These are phyloP conservation scores for Aradophagus sp. DNA, from an alignment of 1,140 invertebrate species.

Conservation along the genomic window DNA sequence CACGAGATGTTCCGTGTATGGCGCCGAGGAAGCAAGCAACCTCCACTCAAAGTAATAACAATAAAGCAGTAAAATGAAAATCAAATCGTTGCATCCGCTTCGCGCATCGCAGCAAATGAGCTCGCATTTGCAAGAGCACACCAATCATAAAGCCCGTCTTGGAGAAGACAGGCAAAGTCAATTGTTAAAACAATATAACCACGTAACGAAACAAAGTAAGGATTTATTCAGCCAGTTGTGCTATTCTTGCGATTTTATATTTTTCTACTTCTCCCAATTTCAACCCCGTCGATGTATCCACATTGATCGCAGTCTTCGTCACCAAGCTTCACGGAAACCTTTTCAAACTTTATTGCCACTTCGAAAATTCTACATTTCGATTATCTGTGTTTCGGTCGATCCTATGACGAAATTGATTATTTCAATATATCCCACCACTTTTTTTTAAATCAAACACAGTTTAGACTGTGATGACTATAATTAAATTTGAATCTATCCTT, in stretches of 20 bases:
- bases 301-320: conserved; percentile 40
- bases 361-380: no score
- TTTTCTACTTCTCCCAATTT: conserved; percentile 62
- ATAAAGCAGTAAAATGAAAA: conserved; percentile 22
- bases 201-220: conserved; percentile 57
- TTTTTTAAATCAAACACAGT: no score
- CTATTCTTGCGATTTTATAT: conserved; percentile 63
- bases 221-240: conserved; percentile 58
- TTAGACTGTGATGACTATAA: no score
- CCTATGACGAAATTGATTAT: no score
- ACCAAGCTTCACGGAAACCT: conserved; percentile 34
- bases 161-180: conserved; percentile 57
- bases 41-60: not conserved
- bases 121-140: conserved; percentile 34
- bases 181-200: conserved; percentile 54
- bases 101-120: conserved; percentile 15
- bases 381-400: no score
- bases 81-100: conserved; percentile 34
- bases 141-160: conserved; percentile 43
- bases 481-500: no score
- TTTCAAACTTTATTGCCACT: conserved; percentile 25
- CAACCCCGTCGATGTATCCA: conserved; percentile 41
- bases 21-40: not conserved
- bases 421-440: no score
- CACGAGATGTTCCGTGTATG: conserved; percentile 24